Conservation (phyloP, 53 echinoderm and acorn worm species). For the Crossaster papposus region DNA sequence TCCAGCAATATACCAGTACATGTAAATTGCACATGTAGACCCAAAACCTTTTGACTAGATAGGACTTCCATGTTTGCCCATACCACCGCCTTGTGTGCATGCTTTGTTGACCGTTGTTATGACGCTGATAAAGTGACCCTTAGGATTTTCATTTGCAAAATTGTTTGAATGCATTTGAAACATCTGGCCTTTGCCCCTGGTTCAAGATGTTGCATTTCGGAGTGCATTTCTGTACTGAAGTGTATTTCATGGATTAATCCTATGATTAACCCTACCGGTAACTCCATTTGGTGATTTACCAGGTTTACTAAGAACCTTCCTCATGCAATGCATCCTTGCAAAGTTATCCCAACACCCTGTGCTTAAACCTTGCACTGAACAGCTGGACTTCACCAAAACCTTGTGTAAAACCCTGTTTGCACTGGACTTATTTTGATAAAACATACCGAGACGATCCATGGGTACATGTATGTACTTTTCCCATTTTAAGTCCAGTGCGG, state of each 20-base stretch:
- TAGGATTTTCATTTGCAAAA: conserved; percentile 8
- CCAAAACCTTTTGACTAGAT: not conserved
- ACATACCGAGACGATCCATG: too few relatives aligned
- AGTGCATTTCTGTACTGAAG: not conserved
- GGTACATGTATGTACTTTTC: too few relatives aligned
- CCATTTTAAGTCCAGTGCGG: too few relatives aligned
- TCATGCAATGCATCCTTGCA: too few relatives aligned
- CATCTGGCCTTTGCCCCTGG: not conserved
- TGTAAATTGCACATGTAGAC: conserved; percentile 4
- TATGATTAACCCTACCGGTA: not conserved
- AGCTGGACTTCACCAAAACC: too few relatives aligned
- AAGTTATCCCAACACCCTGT: too few relatives aligned
- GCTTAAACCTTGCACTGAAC: too few relatives aligned
- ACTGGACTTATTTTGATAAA: too few relatives aligned
- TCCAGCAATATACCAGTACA: too few relatives aligned
- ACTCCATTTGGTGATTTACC: too few relatives aligned
- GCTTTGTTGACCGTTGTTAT: conserved; percentile 33
- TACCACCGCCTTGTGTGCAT: conserved; percentile 1
- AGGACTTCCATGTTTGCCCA: not conserved
- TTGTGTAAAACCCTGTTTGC: too few relatives aligned
- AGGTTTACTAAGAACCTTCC: too few relatives aligned
- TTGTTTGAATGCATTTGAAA: not conserved
- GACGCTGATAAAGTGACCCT: not conserved
- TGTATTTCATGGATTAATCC: not conserved
- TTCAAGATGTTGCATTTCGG: not conserved